Conservation (phyloP, 2,888 invertebrate species). For the Andrena haemorrhoa region DNA sequence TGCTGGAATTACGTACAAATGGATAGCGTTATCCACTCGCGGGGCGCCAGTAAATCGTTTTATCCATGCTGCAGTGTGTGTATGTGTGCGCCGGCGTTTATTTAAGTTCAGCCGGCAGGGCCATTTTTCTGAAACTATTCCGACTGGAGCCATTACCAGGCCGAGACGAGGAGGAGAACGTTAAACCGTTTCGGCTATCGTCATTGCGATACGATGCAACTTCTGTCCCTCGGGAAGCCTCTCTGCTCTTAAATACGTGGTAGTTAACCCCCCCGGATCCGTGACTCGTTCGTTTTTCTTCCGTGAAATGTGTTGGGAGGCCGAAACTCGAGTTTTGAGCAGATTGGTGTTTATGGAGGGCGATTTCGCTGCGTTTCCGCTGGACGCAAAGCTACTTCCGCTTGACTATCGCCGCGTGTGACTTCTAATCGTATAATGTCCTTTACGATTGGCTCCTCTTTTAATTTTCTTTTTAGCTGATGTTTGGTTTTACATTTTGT, state of each 20-base stretch:
- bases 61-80: slow-evolving; percentile 68
- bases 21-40: slow-evolving; percentile 78
- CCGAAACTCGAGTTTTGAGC: slow-evolving; percentile 5
- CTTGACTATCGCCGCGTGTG: not conserved
- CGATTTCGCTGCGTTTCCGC: not conserved
- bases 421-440: not conserved
- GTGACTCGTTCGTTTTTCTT: slow-evolving; percentile 29
- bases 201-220: slow-evolving; percentile 75
- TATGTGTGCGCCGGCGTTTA: slow-evolving; percentile 70
- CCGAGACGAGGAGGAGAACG: slow-evolving; percentile 69
- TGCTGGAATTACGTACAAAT: slow-evolving; percentile 77
- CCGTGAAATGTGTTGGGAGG: slow-evolving; percentile 1
- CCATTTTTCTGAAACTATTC: slow-evolving; percentile 82
- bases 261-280: slow-evolving; percentile 39
- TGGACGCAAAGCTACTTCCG: not conserved
- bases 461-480: too few species aligned
- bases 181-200: slow-evolving; percentile 75
- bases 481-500: too few species aligned
- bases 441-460: too few species aligned
- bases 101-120: slow-evolving; percentile 78
- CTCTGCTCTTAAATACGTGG: slow-evolving; percentile 44
- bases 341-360: slow-evolving; percentile 8
- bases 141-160: slow-evolving; percentile 79
- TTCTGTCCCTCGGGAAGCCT: slow-evolving; percentile 68
- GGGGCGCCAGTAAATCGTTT: slow-evolving; percentile 79